Evolutionary conservation across 1,140 invertebrate species (phyloP).

Genomic region (Apis laboriosa): DNA sequence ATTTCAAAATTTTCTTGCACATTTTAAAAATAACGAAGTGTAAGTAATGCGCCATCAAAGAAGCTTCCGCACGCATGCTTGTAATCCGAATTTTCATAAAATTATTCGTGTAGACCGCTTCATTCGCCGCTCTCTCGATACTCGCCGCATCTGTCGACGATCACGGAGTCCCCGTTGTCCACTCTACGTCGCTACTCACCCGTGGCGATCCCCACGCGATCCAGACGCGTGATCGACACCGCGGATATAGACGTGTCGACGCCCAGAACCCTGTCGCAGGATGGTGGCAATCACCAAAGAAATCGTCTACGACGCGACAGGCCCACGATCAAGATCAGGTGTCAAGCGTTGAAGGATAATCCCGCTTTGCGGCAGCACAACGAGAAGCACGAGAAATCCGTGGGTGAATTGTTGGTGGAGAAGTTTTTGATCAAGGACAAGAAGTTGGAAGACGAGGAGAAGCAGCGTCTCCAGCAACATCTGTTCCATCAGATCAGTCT

Average conservation of each 20-base stretch:
- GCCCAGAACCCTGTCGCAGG: constrained; percentile 75
- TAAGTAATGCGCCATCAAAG: background rate
- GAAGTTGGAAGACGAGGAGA: constrained; percentile 72
- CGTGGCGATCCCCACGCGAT: constrained; percentile 61
- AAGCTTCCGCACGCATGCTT: background rate
- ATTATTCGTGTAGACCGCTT: constrained; percentile 66
- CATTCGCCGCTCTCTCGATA: constrained; percentile 82
- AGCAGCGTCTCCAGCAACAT: constrained; percentile 48
- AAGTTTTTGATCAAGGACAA: constrained; percentile 88
- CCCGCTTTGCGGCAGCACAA: constrained; percentile 76
- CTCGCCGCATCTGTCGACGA: constrained; percentile 88
- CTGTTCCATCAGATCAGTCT: constrained; percentile 68
- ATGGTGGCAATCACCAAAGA: constrained; percentile 48
- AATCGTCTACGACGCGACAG: constrained; percentile 71
- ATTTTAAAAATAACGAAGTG: too few relatives aligned
- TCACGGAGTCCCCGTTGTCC: constrained; percentile 83
- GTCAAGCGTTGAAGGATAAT: constrained; percentile 79
- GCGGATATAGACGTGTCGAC: constrained; percentile 91
- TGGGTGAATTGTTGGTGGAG: constrained; percentile 87
- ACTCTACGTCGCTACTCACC: constrained; percentile 70
- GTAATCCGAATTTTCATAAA: background rate
- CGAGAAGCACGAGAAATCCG: constrained; percentile 82
- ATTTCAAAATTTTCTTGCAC: too few relatives aligned
- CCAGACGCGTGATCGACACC: constrained; percentile 87
- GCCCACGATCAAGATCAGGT: constrained; percentile 77